Evolutionary conservation across 2,113 vertebrate genomes (phyloP).

Genomic region (Equus quagga): DNA sequence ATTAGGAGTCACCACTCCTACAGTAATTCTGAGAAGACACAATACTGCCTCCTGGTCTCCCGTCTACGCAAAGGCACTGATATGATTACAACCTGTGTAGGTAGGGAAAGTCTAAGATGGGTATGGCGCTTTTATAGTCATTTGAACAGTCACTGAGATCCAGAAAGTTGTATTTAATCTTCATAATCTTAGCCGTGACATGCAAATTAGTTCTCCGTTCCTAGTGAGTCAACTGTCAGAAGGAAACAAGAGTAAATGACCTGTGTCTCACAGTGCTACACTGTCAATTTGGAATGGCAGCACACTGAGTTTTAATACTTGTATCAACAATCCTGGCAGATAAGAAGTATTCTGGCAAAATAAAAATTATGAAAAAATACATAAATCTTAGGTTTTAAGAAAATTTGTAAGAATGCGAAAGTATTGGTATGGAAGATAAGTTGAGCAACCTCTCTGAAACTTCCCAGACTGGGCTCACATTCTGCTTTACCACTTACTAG

Average conservation of each 20-base stretch:
- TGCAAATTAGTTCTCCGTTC: conserved; percentile 9
- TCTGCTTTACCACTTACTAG: not conserved
- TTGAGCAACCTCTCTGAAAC: not conserved
- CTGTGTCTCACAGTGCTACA: not conserved
- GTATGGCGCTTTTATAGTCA: not conserved
- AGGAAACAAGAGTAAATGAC: not conserved
- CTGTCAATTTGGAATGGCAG: not conserved
- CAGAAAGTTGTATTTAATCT: conserved; percentile 10
- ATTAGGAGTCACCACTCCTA: conserved; percentile 51
- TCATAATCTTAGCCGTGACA: conserved; percentile 1
- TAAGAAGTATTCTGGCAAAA: not conserved
- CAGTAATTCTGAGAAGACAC: conserved; percentile 59
- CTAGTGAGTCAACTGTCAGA: conserved; percentile 35
- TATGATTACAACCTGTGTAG: not conserved
- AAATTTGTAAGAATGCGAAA: not conserved
- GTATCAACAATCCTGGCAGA: not conserved
- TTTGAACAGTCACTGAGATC: conserved; percentile 22
- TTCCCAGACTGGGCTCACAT: not conserved
- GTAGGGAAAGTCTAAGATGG: not conserved
- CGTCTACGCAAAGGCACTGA: not conserved
- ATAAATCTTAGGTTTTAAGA: not conserved
- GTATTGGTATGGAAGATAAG: not conserved
- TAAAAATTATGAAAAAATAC: not conserved
- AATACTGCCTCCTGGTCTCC: not conserved
- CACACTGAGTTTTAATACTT: conserved; percentile 5